These are phyloP conservation scores for Tachyglossus aculeatus DNA, from an alignment of 2,797 vertebrate genomes.

Conservation along the genomic window DNA sequence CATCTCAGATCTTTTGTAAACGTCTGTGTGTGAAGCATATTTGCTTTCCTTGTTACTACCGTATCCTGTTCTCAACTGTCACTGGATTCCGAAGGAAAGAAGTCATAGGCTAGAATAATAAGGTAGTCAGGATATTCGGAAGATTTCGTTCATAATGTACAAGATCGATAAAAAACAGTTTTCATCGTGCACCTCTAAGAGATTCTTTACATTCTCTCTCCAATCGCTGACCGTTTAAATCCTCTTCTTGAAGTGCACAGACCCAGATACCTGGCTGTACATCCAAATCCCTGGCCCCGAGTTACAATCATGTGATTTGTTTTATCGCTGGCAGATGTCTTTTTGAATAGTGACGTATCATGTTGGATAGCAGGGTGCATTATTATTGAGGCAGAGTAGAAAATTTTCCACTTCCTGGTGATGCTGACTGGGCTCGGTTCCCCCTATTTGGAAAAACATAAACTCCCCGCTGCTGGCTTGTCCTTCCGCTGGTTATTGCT, in stretches of 20 bases:
- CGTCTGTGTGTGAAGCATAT: conserved; percentile 44
- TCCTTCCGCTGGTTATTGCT: too few relatives aligned
- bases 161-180: conserved; percentile 48
- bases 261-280: conserved; percentile 15
- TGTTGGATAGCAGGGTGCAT: conserved; percentile 63
- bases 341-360: conserved; percentile 28
- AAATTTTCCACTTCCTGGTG: conserved; percentile 53
- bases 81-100: conserved; percentile 30
- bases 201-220: conserved; percentile 32
- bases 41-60: conserved; percentile 35
- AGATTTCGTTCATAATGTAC: conserved; percentile 39
- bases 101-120: conserved; percentile 34
- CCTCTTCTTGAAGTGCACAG: conserved; percentile 43
- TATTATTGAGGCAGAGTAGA: conserved; percentile 67
- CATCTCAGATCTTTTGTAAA: conserved; percentile 39
- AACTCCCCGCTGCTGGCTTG: too few relatives aligned
- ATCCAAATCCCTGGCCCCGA: conserved; percentile 42
- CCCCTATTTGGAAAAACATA: too few relatives aligned
- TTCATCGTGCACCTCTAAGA: conserved; percentile 49
- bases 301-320: conserved; percentile 45
- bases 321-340: conserved; percentile 41
- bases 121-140: conserved; percentile 38
- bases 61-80: conserved; percentile 35
- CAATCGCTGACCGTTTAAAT: conserved; percentile 40
- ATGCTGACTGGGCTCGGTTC: too few relatives aligned